These are phyloP conservation scores for Erpornis zantholeuca DNA, from an alignment of 2,113 vertebrate species.

Conservation along the genomic window DNA sequence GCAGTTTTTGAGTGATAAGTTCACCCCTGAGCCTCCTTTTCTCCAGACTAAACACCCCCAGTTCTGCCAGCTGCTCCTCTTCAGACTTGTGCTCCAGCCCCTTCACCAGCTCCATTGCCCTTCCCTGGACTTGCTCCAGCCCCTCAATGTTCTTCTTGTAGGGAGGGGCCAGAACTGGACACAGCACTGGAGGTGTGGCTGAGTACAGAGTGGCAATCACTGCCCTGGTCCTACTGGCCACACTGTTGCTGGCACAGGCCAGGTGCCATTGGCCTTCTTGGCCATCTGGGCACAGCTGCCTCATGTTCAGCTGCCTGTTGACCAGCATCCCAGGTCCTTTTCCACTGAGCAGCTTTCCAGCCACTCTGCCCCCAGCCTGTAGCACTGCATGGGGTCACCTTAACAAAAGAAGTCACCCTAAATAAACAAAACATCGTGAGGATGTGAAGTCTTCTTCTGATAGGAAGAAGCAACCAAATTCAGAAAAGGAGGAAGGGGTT, in stretches of 20 bases:
- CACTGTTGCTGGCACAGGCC: neutral
- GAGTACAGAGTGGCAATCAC: neutral
- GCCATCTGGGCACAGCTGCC: neutral
- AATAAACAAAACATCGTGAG: neutral
- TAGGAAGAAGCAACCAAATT: neutral
- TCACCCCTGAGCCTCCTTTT: neutral
- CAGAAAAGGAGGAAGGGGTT: slow-evolving; percentile 15
- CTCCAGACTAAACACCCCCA: neutral
- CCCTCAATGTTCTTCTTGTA: neutral
- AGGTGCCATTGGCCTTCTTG: neutral
- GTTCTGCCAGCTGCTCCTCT: neutral
- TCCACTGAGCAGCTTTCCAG: neutral
- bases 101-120: rapidly evolving
- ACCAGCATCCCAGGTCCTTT: neutral
- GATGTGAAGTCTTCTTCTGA: neutral
- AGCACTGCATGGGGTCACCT: neutral
- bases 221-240: neutral
- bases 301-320: neutral
- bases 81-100: neutral
- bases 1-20: neutral
- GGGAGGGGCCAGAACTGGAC: neutral
- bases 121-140: neutral
- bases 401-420: neutral
- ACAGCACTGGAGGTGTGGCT: rapidly evolving
- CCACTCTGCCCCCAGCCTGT: neutral